A percentile compares a stretch with the other conserved stretches of the same genome.
These are phyloP conservation scores for Eleutherodactylus coqui DNA, from an alignment of 2,797 vertebrate species.

Conservation along the genomic window DNA sequence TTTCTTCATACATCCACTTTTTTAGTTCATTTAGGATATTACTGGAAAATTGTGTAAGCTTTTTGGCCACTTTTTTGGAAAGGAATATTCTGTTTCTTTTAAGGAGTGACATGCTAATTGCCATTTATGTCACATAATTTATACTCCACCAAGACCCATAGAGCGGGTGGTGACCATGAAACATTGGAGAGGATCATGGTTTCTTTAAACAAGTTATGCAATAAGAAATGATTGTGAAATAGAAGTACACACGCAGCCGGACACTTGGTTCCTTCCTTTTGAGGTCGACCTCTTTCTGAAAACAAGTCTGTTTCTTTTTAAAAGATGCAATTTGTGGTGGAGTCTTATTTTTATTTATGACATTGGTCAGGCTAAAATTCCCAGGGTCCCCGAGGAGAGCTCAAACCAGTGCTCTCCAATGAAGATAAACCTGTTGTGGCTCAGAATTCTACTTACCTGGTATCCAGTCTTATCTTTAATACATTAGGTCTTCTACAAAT, in stretches of 20 bases:
- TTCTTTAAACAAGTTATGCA: slow-evolving; percentile 20
- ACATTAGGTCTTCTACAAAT: neutral
- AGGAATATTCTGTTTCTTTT: neutral
- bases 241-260: neutral
- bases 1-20: neutral
- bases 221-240: neutral
- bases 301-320: slow-evolving; percentile 10
- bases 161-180: slow-evolving; percentile 28
- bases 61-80: neutral
- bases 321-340: slow-evolving; percentile 29
- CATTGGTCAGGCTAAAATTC: neutral
- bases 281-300: slow-evolving; percentile 21
- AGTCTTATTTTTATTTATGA: neutral
- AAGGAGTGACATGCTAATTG: slow-evolving; percentile 22
- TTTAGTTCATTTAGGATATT: neutral
- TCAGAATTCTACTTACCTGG: neutral
- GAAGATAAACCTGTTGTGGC: neutral
- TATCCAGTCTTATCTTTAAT: neutral
- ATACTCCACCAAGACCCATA: slow-evolving; percentile 9
- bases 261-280: slow-evolving; percentile 10
- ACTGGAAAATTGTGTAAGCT: neutral
- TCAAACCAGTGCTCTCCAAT: neutral
- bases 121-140: slow-evolving; percentile 4
- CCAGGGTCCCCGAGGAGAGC: too few relatives aligned
- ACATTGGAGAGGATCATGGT: slow-evolving; percentile 23